Percentiles rank a stretch among this genome's conserved stretches.
phyloP scores from a whole-genome alignment of 2,797 vertebrate genomes.

The Tenualosa thibaudeaui region DNA sequence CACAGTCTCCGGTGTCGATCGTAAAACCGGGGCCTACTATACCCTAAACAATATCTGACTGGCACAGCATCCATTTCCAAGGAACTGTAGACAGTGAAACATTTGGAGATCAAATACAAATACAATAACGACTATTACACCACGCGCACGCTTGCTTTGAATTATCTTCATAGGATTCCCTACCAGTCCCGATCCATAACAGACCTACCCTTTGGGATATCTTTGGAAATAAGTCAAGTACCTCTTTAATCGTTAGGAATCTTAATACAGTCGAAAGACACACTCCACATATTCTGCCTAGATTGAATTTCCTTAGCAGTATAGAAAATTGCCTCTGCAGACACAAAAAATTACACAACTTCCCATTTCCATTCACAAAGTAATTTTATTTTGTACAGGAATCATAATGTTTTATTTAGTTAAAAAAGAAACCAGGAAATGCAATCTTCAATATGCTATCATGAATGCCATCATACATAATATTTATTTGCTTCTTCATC shows the following conservation, averaged over 20 bases:
- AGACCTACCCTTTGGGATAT: not conserved
- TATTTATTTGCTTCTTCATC: conserved; percentile 17
- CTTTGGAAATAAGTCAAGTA: not conserved
- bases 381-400: conserved; percentile 46
- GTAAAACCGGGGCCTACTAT: no score
- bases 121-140: no score
- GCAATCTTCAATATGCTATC: conserved; percentile 38
- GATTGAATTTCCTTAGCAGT: not conserved
- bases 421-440: conserved; percentile 42
- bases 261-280: no score
- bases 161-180: no score
- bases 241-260: not conserved
- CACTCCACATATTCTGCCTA: not conserved
- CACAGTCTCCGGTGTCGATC: no score
- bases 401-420: conserved; percentile 40
- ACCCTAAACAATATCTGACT: no score
- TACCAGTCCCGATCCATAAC: no score
- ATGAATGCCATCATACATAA: conserved; percentile 26
- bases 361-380: conserved; percentile 43
- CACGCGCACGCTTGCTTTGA: no score
- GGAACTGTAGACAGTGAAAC: no score
- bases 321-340: not conserved
- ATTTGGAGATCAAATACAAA: no score
- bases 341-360: not conserved
- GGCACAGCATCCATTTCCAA: no score